Percentiles rank a stretch among this genome's conserved stretches.
Conservation (phyloP, 1,140 invertebrate genomes). For the Calliphora vicina region DNA sequence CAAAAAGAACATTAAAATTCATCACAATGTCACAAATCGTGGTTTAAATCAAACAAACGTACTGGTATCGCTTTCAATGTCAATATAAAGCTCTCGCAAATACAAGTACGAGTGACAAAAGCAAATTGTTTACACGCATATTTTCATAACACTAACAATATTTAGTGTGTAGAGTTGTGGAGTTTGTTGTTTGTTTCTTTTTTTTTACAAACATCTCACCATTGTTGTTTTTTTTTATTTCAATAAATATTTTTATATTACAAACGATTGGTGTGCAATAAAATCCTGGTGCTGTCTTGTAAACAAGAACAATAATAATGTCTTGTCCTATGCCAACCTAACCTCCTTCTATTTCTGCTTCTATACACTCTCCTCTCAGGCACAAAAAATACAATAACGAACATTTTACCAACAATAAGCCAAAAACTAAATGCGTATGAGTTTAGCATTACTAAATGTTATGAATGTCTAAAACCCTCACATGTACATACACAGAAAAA, state of each 20-base stretch:
- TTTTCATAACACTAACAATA: constrained; percentile 14
- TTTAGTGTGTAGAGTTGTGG: background rate
- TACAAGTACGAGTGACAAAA: background rate
- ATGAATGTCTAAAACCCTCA: background rate
- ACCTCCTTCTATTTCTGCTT: background rate
- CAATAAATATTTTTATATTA: constrained; percentile 18
- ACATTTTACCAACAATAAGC: constrained; percentile 28
- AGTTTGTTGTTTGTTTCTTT: no score
- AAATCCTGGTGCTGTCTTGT: constrained; percentile 26
- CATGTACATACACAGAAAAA: background rate
- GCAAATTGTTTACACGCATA: constrained; percentile 24
- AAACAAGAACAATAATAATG: constrained; percentile 24
- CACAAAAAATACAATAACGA: constrained; percentile 13
- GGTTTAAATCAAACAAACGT: background rate
- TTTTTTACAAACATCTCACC: background rate
- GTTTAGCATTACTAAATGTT: constrained; percentile 27
- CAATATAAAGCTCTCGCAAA: background rate
- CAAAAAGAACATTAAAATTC: no score
- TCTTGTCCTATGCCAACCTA: background rate
- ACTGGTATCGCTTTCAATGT: background rate
- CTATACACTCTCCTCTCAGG: background rate
- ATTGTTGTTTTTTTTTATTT: constrained; percentile 9
- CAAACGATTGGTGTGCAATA: constrained; percentile 28
- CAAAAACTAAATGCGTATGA: constrained; percentile 29
- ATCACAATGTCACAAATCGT: no score